A percentile compares a stretch with the other conserved stretches of the same genome.
Conservation (phyloP, 2,888 invertebrate genomes). For the Amphipoea lucens region DNA sequence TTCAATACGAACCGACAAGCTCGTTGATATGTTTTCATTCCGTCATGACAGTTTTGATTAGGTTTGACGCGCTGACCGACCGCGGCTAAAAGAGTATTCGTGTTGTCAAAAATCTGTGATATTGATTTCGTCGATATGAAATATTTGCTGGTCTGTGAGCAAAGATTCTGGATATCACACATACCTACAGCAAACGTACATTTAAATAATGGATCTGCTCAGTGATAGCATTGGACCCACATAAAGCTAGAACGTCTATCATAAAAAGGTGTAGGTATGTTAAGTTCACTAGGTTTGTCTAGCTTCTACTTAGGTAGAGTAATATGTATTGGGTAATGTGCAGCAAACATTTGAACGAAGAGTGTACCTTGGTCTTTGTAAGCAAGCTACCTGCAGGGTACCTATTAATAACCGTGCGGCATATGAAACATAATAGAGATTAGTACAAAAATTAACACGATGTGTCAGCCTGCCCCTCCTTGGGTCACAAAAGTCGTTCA, state of each 20-base stretch:
- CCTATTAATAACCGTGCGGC: background rate
- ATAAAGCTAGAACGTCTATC: background rate
- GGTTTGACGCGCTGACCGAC: conserved; percentile 60
- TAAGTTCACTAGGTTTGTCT: background rate
- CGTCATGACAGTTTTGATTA: conserved; percentile 66
- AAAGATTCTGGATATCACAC: background rate
- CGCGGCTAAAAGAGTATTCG: conserved; percentile 63
- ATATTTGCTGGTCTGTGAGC: conserved; percentile 19
- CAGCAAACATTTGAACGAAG: background rate
- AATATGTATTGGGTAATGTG: background rate
- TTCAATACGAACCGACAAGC: conserved; percentile 66
- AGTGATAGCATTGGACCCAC: background rate
- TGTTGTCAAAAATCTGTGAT: conserved; percentile 58
- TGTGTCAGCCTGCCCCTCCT: background rate
- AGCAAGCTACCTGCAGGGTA: background rate
- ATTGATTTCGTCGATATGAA: conserved; percentile 39
- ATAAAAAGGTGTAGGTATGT: background rate
- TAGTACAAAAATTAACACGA: background rate
- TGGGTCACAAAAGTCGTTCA: conserved; percentile 1
- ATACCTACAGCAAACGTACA: too few relatives aligned
- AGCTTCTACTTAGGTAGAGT: background rate
- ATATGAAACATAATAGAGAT: conserved; percentile 5
- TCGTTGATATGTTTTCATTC: conserved; percentile 69
- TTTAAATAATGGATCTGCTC: background rate
- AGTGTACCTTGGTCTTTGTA: conserved; percentile 3